These are phyloP conservation scores for Xylota segnis DNA, from an alignment of 2,888 invertebrate genomes.

Conservation along the genomic window DNA sequence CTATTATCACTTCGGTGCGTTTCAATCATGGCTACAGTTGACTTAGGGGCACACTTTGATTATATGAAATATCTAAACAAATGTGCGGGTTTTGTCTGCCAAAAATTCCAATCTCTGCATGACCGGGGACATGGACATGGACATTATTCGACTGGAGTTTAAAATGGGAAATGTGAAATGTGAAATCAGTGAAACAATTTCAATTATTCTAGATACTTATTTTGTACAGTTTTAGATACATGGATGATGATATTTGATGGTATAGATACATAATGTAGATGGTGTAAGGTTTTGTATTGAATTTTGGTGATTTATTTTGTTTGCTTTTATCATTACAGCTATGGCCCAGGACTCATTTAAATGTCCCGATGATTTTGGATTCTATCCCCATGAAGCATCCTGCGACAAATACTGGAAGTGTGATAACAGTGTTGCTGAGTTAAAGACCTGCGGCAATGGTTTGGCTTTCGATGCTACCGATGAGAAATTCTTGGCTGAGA, in stretches of 20 bases:
- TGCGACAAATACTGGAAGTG: slow-evolving; percentile 99
- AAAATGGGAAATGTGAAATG: slow-evolving; percentile 8
- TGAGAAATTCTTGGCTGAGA: slow-evolving; percentile 95
- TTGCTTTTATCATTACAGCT: slow-evolving; percentile 85
- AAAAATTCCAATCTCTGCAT: slow-evolving; percentile 7
- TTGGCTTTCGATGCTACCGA: slow-evolving; percentile 96
- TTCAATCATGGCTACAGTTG: slow-evolving; percentile 38
- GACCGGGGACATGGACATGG: not conserved
- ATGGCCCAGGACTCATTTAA: slow-evolving; percentile 93
- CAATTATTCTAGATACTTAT: slow-evolving; percentile 3
- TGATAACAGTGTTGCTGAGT: slow-evolving; percentile 93
- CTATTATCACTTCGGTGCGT: slow-evolving; percentile 49
- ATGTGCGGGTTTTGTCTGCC: slow-evolving; percentile 14
- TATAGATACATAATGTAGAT: too few species aligned
- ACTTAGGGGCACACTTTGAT: slow-evolving; percentile 27
- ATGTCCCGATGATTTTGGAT: slow-evolving; percentile 97
- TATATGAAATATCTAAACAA: slow-evolving; percentile 11
- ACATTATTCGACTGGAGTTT: slow-evolving; percentile 16
- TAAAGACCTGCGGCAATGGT: slow-evolving; percentile 97
- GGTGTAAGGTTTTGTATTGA: not conserved
- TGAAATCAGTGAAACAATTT: slow-evolving; percentile 25
- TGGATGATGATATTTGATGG: too few species aligned
- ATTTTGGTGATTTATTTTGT: slow-evolving; percentile 15
- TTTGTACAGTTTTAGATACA: not conserved
- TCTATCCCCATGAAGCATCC: slow-evolving; percentile 94